phyloP scores from a whole-genome alignment of 2,888 invertebrate genomes.

The Lasioglossum vierecki region DNA sequence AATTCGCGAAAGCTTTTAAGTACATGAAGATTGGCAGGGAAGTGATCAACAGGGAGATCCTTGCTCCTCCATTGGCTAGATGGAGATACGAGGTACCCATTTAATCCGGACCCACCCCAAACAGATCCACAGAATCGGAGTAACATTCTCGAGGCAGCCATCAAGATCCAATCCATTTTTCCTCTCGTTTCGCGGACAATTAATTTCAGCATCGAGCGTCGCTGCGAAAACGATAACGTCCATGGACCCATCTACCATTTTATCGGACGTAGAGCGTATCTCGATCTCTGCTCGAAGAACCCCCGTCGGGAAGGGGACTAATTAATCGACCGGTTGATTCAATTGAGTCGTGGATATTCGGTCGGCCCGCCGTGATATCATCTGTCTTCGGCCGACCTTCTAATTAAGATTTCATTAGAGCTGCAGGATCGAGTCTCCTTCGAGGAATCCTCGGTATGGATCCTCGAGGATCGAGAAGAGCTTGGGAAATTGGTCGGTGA shows the following conservation, averaged over 20 bases:
- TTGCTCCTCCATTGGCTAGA: neutral
- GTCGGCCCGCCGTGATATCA: neutral
- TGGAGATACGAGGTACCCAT: neutral
- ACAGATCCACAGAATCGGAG: neutral
- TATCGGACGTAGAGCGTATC: neutral
- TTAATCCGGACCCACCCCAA: neutral
- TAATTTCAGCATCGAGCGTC: neutral
- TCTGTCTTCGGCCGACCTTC: conserved; percentile 5
- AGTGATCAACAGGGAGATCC: neutral
- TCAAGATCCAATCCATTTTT: neutral
- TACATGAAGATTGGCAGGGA: neutral
- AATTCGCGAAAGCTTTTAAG: neutral
- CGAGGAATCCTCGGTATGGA: neutral
- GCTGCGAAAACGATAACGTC: neutral
- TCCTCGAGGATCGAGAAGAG: neutral
- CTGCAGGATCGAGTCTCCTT: neutral
- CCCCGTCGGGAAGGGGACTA: conserved; percentile 7
- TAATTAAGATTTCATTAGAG: conserved; percentile 42
- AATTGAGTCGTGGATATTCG: conserved; percentile 20
- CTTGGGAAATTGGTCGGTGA: neutral
- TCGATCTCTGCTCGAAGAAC: neutral
- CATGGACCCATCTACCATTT: neutral
- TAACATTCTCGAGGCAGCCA: neutral
- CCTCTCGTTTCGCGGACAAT: neutral
- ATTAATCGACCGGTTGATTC: conserved; percentile 45